phyloP scores from a whole-genome alignment of 2,888 invertebrate genomes.

The Bruchidius siliquastri region DNA sequence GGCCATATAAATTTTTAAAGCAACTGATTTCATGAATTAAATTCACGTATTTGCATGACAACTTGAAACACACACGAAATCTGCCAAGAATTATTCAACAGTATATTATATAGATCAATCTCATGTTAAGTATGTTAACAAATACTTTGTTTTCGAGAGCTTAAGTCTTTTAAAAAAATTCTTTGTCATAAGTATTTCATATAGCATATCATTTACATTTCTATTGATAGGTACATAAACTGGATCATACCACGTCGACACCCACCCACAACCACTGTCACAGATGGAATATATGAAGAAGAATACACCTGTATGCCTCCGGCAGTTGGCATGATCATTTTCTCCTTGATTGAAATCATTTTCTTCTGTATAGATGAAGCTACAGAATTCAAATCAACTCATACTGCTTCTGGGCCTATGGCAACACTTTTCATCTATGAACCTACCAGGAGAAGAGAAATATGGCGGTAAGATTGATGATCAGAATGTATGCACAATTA shows the following conservation, averaged over 20 bases:
- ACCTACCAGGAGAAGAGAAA: constrained; percentile 78
- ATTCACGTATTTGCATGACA: no score
- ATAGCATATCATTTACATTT: no score
- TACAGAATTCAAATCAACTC: constrained; percentile 38
- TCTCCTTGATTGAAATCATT: constrained; percentile 82
- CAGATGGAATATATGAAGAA: constrained; percentile 63
- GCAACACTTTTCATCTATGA: constrained; percentile 78
- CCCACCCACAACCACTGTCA: constrained; percentile 24
- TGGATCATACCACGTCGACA: constrained; percentile 26
- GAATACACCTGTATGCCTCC: constrained; percentile 93
- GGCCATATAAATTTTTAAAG: no score
- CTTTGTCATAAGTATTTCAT: no score
- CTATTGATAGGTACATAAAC: constrained; percentile 27
- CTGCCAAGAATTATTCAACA: no score
- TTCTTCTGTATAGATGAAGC: constrained; percentile 53
- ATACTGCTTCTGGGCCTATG: constrained; percentile 54
- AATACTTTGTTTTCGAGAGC: no score
- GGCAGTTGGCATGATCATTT: constrained; percentile 83
- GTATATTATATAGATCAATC: no score
- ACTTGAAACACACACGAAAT: no score
- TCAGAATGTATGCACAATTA: no score
- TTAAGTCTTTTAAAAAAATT: no score
- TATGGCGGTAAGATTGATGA: constrained; percentile 62
- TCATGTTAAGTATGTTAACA: no score
- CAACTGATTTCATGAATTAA: no score